A percentile compares a stretch with the other conserved stretches of the same genome.
Evolutionary conservation across 2,797 vertebrate genomes (phyloP).

Genomic region (Tamandua tetradactyla): DNA sequence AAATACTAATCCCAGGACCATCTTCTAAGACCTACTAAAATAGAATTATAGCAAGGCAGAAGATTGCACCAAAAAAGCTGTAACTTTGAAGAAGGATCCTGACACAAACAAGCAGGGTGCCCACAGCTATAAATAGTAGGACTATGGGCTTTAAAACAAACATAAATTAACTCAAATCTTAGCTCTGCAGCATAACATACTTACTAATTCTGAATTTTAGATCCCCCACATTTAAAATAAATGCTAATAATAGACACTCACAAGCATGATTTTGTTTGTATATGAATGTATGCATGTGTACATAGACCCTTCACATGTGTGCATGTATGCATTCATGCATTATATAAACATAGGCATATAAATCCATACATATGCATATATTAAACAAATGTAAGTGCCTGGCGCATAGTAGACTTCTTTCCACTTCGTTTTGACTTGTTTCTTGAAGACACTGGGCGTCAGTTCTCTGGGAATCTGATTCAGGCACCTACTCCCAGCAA

Average conservation of each 20-base stretch:
- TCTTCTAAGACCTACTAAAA: background rate
- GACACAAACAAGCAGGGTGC: background rate
- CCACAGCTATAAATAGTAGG: background rate
- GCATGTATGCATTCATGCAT: background rate
- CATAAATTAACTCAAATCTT: background rate
- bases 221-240: background rate
- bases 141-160: background rate
- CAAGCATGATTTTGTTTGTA: background rate
- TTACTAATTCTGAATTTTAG: background rate
- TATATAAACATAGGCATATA: no score
- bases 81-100: background rate
- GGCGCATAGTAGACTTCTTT: background rate
- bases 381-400: background rate
- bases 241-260: background rate
- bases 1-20: background rate
- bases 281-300: rapidly evolving
- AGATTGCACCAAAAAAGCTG: background rate
- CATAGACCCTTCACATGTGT: background rate
- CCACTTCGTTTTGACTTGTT: background rate
- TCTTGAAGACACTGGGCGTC: background rate
- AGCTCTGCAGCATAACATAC: background rate
- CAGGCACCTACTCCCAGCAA: background rate
- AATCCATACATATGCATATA: background rate
- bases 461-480: background rate
- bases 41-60: background rate